Base-by-base conservation (phyloP, 1,140 invertebrate species). In the Hylaeus anthracinus region DNA sequence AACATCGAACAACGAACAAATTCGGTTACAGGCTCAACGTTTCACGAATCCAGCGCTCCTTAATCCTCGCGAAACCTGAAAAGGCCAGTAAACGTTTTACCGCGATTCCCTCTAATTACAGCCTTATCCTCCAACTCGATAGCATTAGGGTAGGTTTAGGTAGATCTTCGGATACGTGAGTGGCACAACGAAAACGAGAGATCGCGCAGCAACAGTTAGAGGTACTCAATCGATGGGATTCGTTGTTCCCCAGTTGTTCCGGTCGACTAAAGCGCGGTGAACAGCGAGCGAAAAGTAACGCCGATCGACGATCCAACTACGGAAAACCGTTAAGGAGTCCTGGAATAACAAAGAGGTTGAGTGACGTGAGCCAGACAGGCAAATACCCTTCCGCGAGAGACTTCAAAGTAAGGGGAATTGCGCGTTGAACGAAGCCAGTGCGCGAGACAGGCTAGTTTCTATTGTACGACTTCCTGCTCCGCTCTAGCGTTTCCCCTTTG, bases 291-390 rank as follows among this genome's bases (percentile, higher is more conserved):
- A 79, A 72, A 48, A 48, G 43, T 66, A 12, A 8, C 15, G 53
- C 45, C 12, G 15, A 61, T 51, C 43, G n/a, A 56, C 53, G 43
- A 39, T 51, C 26, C 5, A 1, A 5, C 5, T 1, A 5, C 26
- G 45, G 45, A 48, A 78, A 78, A 69, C 73, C 60, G 41, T 64
- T 56, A 71, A 86, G 73, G 67, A 56, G 43, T 10, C 12, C 12
- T 48, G 60, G 12, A 70, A 43, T 86, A 85, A 82, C 73, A 75
- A 85, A 74, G 72, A 71, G 64, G 43, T 75, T 84, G 78, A 85
- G 58, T 70, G 83, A 85, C 79, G 26, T 14, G 70, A 66, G 51
- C 61, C 73, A 82, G 73, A 86, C 83, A 86, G 60, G 64, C 71
- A 85, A 86, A 86, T 86, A 86, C 64, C 41, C 70, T 72, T 60